Conservation (phyloP, 2,797 vertebrate genomes). For the Glossophaga mutica region DNA sequence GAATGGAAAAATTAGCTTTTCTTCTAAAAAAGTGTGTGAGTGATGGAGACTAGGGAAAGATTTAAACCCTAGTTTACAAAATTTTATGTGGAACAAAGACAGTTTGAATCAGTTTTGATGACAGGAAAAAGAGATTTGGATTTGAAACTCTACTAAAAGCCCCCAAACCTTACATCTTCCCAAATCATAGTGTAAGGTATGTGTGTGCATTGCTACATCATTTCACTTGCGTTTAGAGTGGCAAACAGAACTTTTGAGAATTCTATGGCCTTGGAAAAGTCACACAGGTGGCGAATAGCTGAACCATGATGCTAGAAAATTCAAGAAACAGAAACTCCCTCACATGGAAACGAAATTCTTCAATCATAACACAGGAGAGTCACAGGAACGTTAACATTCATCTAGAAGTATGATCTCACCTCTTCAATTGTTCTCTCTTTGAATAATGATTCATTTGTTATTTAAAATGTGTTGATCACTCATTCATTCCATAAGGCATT, state of each 20-base stretch:
- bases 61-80: background rate
- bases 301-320: background rate
- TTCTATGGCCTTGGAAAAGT: background rate
- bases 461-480: background rate
- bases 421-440: background rate
- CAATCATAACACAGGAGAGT: background rate
- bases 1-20: background rate
- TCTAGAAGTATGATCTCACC: background rate
- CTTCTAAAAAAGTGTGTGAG: background rate
- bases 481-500: background rate
- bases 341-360: background rate
- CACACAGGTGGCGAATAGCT: background rate
- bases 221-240: background rate
- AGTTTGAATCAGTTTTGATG: background rate
- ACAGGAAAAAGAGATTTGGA: background rate
- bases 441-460: background rate
- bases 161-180: background rate
- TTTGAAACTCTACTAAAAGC: background rate
- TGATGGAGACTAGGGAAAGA: background rate
- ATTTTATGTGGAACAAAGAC: background rate
- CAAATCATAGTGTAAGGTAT: background rate
- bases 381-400: background rate
- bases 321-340: rapidly evolving
- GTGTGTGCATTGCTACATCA: background rate
- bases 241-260: background rate